Conservation (phyloP, 2,113 vertebrate genomes). For the Mesocricetus auratus region DNA sequence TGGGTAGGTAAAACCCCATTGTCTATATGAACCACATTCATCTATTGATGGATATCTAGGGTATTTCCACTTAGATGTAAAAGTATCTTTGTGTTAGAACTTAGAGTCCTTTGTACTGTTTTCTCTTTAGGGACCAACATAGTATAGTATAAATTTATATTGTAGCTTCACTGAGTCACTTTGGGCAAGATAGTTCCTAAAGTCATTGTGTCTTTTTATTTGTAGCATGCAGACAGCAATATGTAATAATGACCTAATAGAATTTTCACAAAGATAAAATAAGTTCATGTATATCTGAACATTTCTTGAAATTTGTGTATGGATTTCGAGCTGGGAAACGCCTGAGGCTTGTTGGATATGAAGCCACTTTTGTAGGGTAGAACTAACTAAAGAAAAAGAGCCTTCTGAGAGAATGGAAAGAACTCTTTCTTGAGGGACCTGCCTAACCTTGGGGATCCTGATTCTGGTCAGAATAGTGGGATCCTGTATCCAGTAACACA, state of each 20-base stretch:
- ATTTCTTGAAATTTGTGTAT: background rate
- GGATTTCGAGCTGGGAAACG: background rate
- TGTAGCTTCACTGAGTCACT: background rate
- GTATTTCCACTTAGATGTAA: background rate
- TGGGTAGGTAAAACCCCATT: background rate
- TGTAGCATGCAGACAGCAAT: conserved; percentile 26
- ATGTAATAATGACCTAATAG: background rate
- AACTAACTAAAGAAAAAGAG: background rate
- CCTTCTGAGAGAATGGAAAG: background rate
- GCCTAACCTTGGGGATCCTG: background rate
- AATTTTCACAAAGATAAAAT: conserved; percentile 43
- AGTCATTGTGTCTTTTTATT: conserved; percentile 29
- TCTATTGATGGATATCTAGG: background rate
- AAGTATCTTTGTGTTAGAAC: background rate
- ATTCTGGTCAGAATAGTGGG: conserved; percentile 14
- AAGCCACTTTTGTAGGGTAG: background rate
- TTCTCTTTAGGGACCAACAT: background rate
- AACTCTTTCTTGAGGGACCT: background rate
- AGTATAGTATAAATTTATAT: background rate
- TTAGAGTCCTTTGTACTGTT: background rate
- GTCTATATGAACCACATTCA: background rate
- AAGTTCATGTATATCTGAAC: background rate
- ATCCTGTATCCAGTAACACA: background rate
- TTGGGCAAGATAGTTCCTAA: background rate
- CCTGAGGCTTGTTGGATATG: background rate